Evolutionary conservation across 2,888 invertebrate genomes (phyloP).

Genomic region (Ochlodes sylvanus): DNA sequence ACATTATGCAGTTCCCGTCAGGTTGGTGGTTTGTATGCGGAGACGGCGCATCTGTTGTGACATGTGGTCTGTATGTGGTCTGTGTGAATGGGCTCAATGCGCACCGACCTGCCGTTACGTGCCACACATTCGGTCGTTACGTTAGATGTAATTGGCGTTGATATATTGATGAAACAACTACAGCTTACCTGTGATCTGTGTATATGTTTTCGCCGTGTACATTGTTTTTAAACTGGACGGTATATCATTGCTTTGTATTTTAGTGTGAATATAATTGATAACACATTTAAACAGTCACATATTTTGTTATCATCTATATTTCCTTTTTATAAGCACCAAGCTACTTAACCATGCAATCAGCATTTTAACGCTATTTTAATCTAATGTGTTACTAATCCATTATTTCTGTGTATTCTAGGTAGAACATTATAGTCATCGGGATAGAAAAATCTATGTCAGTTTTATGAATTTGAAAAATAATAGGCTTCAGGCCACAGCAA

Average conservation of each 20-base stretch:
- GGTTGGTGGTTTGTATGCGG: too few relatives aligned
- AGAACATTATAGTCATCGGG: background rate
- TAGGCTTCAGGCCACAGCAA: background rate
- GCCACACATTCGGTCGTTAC: background rate
- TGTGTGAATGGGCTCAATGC: too few relatives aligned
- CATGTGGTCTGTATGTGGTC: too few relatives aligned
- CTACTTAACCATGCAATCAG: slow-evolving; percentile 1
- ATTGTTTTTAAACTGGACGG: background rate
- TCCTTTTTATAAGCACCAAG: slow-evolving; percentile 1
- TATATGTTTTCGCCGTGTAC: background rate
- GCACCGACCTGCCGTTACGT: background rate
- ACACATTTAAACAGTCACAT: background rate
- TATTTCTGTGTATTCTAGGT: slow-evolving; percentile 31
- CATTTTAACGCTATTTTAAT: slow-evolving; percentile 12
- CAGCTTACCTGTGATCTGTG: background rate
- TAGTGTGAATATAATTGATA: slow-evolving; percentile 1
- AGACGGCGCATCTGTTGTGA: too few relatives aligned
- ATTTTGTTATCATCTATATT: background rate
- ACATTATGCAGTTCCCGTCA: too few relatives aligned
- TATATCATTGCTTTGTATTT: slow-evolving; percentile 3
- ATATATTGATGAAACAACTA: background rate
- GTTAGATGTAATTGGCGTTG: background rate
- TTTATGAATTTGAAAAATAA: background rate
- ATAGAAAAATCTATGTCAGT: background rate
- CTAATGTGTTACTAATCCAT: slow-evolving; percentile 26